phyloP scores from a whole-genome alignment of 2,797 vertebrate genomes.

The Eptatretus atami region DNA sequence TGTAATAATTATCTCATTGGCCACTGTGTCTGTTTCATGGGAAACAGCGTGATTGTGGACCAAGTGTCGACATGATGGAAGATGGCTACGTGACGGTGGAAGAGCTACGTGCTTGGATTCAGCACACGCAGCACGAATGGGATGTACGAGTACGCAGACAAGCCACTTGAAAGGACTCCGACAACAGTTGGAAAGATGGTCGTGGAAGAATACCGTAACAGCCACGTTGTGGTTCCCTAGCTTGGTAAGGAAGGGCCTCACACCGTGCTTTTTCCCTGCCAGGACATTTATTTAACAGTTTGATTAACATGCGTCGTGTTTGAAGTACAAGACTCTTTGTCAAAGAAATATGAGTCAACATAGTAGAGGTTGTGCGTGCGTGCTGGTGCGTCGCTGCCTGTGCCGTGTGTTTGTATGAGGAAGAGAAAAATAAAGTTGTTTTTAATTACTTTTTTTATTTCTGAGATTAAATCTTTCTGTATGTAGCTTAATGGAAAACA shows the following conservation, averaged over 20 bases:
- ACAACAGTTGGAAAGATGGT: neutral
- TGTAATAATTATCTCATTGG: too few species aligned
- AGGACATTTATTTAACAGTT: neutral
- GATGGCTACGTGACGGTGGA: constrained; percentile 8
- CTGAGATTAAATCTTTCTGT: too few species aligned
- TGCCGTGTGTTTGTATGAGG: too few species aligned
- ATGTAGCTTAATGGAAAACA: too few species aligned
- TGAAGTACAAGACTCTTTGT: too few species aligned
- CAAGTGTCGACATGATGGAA: constrained; percentile 10
- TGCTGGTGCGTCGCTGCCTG: neutral
- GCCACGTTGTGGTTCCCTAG: constrained; percentile 8
- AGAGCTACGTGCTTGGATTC: constrained; percentile 10
- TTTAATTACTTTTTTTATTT: too few species aligned
- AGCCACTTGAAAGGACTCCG: constrained; percentile 1
- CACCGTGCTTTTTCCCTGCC: neutral
- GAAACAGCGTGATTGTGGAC: neutral
- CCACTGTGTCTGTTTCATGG: too few species aligned
- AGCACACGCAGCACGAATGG: neutral
- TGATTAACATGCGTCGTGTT: too few species aligned
- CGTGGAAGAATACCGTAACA: constrained; percentile 1
- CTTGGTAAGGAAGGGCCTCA: constrained; percentile 3
- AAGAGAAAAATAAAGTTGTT: too few species aligned
- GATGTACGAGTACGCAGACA: neutral
- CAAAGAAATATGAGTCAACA: too few species aligned
- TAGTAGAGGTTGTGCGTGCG: neutral